A percentile compares a stretch with the other conserved stretches of the same genome.
These are phyloP conservation scores for Corvus moneduloides DNA, from an alignment of 2,113 vertebrate species.

Conservation along the genomic window DNA sequence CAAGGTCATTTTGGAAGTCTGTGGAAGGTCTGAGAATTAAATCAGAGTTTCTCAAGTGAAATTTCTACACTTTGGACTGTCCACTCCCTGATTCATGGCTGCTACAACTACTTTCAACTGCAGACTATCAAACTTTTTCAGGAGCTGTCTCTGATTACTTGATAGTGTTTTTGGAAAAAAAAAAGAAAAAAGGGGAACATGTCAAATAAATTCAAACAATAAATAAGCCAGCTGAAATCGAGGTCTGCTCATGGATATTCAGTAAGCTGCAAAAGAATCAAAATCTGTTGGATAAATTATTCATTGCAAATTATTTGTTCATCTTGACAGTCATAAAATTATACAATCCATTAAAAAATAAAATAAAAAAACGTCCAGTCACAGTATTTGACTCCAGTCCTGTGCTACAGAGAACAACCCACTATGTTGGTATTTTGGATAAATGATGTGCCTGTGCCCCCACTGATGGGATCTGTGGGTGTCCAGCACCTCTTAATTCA, in stretches of 20 bases:
- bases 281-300: conserved; percentile 65
- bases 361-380: not conserved
- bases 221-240: conserved; percentile 55
- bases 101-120: not conserved
- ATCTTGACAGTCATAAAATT: conserved; percentile 63
- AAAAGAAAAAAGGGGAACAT: not conserved
- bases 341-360: conserved; percentile 58
- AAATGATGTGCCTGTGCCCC: not conserved
- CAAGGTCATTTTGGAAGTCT: not conserved
- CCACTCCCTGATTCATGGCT: conserved; percentile 15
- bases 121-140: conserved; percentile 5
- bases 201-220: conserved; percentile 62
- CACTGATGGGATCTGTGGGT: not conserved
- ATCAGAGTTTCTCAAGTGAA: not conserved
- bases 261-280: conserved; percentile 59
- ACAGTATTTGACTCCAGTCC: not conserved
- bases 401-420: not conserved
- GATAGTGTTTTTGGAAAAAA: not conserved
- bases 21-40: not conserved
- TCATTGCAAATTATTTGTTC: conserved; percentile 64
- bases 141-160: not conserved
- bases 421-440: not conserved
- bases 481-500: not conserved
- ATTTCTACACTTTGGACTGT: not conserved
- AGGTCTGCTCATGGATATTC: conserved; percentile 66